These are phyloP conservation scores for Eospalax fontanierii DNA, from an alignment of 2,797 vertebrate species.

Conservation along the genomic window DNA sequence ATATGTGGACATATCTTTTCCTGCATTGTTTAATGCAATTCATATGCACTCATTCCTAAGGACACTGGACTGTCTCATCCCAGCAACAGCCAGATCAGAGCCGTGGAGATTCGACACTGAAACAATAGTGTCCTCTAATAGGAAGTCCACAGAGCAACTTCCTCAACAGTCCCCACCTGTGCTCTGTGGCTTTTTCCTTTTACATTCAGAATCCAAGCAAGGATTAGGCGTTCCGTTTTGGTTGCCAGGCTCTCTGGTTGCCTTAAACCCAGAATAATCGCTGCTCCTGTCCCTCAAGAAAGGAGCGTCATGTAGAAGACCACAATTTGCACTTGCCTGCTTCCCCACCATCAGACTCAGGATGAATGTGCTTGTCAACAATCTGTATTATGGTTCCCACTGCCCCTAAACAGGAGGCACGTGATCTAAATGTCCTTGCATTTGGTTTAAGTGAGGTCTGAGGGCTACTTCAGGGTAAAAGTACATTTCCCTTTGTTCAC, in stretches of 20 bases:
- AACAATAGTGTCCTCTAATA: not conserved
- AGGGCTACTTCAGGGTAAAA: not conserved
- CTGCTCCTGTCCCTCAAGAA: not conserved
- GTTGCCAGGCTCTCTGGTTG: not conserved
- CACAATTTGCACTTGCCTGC: not conserved
- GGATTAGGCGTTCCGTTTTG: not conserved
- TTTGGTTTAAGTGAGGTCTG: not conserved
- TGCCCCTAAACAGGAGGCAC: too few relatives aligned
- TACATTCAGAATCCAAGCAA: conserved; percentile 34
- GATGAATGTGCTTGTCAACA: not conserved
- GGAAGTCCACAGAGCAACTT: too few relatives aligned
- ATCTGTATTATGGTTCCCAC: not conserved
- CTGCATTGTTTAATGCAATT: not conserved
- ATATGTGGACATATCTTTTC: not conserved
- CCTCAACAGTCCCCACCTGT: not conserved
- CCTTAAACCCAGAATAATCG: conserved; percentile 30
- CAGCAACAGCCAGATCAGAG: too few relatives aligned
- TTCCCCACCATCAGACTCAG: not conserved
- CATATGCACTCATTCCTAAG: not conserved
- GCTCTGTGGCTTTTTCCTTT: conserved; percentile 43
- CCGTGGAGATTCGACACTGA: not conserved
- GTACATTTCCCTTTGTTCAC: not conserved
- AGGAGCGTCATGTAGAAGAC: not conserved
- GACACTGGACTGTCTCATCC: not conserved
- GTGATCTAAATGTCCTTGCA: not conserved